These are phyloP conservation scores for Pseudomyrmex gracilis DNA, from an alignment of 1,140 invertebrate species.

Conservation along the genomic window DNA sequence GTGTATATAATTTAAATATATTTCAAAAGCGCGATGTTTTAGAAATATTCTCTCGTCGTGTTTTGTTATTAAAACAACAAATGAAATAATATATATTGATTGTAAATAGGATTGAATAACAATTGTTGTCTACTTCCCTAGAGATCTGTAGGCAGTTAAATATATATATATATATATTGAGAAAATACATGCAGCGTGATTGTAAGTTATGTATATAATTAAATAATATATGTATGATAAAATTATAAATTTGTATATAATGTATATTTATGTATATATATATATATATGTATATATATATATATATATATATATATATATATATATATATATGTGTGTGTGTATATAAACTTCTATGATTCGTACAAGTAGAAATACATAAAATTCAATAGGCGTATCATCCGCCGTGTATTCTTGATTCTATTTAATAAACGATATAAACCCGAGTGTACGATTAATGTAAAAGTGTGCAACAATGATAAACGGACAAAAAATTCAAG, in stretches of 20 bases:
- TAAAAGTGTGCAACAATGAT: slow-evolving; percentile 13
- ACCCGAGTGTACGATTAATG: background rate
- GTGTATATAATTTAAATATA: background rate
- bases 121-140: background rate
- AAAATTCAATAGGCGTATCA: background rate
- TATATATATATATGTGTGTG: no score
- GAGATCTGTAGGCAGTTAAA: background rate
- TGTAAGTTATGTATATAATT: no score
- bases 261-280: background rate
- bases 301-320: background rate
- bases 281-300: background rate
- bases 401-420: background rate
- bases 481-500: background rate
- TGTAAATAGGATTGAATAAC: background rate
- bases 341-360: slow-evolving; percentile 26
- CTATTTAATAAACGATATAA: slow-evolving; percentile 2
- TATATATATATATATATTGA: no score
- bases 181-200: no score
- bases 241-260: background rate
- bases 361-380: background rate
- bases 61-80: background rate
- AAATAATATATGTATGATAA: no score
- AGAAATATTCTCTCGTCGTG: background rate
- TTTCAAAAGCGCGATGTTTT: slow-evolving; percentile 7
- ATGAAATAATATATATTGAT: background rate